phyloP scores from a whole-genome alignment of 2,113 vertebrate species.

The Neogobius melanostomus region DNA sequence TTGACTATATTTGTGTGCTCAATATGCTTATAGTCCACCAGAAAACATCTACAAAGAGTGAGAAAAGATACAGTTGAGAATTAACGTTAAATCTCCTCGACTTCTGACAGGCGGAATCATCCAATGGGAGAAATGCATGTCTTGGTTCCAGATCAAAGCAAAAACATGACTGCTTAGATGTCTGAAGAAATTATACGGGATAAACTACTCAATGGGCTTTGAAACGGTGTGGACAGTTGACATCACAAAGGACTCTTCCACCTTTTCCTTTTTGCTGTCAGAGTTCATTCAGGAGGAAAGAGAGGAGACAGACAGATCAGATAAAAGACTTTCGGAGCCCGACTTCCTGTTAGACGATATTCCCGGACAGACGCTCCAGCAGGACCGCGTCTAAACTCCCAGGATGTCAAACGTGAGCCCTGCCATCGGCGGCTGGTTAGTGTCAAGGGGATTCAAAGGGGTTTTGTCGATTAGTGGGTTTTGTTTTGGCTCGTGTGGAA shows the following conservation, averaged over 20 bases:
- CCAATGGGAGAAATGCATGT: too few species aligned
- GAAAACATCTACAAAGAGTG: too few species aligned
- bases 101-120: too few species aligned
- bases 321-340: constrained; percentile 45
- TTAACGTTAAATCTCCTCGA: too few species aligned
- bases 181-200: too few species aligned
- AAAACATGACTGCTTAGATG: too few species aligned
- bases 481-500: constrained; percentile 9
- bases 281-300: not conserved
- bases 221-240: not conserved
- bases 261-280: not conserved
- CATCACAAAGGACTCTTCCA: not conserved
- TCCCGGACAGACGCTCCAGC: constrained; percentile 37
- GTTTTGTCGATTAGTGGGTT: constrained; percentile 33
- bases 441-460: constrained; percentile 19
- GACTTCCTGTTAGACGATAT: constrained; percentile 50
- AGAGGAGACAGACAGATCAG: constrained; percentile 38
- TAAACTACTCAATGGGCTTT: too few species aligned
- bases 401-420: constrained; percentile 14
- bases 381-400: constrained; percentile 10
- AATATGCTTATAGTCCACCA: too few species aligned
- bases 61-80: too few species aligned
- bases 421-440: constrained; percentile 27
- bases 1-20: too few species aligned
- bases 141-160: too few species aligned